Evolutionary conservation across 2,113 vertebrate genomes (phyloP), one percentile per base, ranked within the genome.

Genomic region (Craseonycteris thonglongyai): DNA sequence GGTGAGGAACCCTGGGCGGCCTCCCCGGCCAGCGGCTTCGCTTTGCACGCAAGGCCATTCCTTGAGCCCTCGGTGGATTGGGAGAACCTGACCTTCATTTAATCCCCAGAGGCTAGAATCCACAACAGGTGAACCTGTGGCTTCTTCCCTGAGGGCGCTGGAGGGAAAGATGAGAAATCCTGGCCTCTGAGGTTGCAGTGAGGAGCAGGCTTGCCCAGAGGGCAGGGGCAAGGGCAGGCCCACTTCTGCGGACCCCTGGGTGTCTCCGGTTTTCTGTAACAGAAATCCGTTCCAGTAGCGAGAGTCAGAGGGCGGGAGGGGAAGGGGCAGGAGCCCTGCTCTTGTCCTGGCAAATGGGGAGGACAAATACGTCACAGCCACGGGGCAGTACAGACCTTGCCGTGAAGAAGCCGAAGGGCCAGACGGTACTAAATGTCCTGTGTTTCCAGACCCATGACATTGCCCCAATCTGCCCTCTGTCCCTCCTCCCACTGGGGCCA

Each of bases 1-100:
- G 7, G 26, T 0, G 56, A 80, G 33, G 68, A 28, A 2, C 8
- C 4, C 3, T 4, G 5, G 16, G 9, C 4, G 51, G 40, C n/a
- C 13, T 35, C 9, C 8, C 8, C 26, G 56, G 13, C 28, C 38
- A 18, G 21, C 13, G 92, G 28, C 33, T 76, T 26, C 38, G 38
- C 51, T 68, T 47, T 19, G 28, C 16, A 9, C 58, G 10, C 9
- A 94, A 71, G 63, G 38, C 33, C 33, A n/a, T 61, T 63, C 81
- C 76, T 59, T 91, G 71, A 90, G 45, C 78, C 22, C 33, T 69
- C 75, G n/a, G 35, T 68, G 76, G 40, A 54, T 51, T 15, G 74
- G 74, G 33, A 94, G 28, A 87, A 80, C 0, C 66, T 30, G 5
- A 15, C 19, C 49, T 80, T 58, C n/a, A 21, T 21, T 33, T 75